A percentile compares a stretch with the other conserved stretches of the same genome.
These are phyloP conservation scores for Brassicogethes aeneus DNA, from an alignment of 2,888 invertebrate genomes.

Conservation along the genomic window DNA sequence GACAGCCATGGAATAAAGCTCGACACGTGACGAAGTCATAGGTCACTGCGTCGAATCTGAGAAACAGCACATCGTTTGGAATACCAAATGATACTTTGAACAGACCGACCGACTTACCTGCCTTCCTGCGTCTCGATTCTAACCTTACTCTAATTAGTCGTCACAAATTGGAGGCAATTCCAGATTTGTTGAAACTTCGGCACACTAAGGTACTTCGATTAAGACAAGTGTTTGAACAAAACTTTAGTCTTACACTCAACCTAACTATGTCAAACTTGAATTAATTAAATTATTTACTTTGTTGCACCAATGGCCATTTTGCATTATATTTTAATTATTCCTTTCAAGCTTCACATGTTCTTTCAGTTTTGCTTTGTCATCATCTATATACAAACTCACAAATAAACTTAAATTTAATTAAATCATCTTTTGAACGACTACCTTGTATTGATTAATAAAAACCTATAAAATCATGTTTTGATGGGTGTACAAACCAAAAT, in stretches of 20 bases:
- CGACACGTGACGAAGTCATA: conserved; percentile 30
- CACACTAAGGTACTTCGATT: conserved; percentile 13
- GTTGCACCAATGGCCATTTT: too few species aligned
- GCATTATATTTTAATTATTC: too few species aligned
- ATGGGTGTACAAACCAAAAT: too few species aligned
- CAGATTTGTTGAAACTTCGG: conserved; percentile 18
- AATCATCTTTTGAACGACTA: too few species aligned
- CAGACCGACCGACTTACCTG: neutral
- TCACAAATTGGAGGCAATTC: conserved; percentile 24
- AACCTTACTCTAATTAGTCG: conserved; percentile 24
- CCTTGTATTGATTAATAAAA: too few species aligned
- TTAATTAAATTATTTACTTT: neutral
- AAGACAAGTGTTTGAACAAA: conserved; percentile 14
- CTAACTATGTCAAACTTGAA: neutral
- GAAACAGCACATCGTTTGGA: conserved; percentile 21
- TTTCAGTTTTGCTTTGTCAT: too few species aligned
- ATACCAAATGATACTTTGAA: conserved; percentile 23
- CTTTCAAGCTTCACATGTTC: too few species aligned
- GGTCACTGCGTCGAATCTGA: conserved; percentile 32
- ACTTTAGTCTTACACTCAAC: conserved; percentile 5
- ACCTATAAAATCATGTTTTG: too few species aligned
- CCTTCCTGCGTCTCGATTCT: conserved; percentile 21
- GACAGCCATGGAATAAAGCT: conserved; percentile 27
- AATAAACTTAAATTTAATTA: too few species aligned
- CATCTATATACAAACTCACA: too few species aligned